Evolutionary conservation across 2,888 invertebrate genomes (phyloP), one percentile per base, ranked within the genome.

Genomic region (Andrena fulva): DNA sequence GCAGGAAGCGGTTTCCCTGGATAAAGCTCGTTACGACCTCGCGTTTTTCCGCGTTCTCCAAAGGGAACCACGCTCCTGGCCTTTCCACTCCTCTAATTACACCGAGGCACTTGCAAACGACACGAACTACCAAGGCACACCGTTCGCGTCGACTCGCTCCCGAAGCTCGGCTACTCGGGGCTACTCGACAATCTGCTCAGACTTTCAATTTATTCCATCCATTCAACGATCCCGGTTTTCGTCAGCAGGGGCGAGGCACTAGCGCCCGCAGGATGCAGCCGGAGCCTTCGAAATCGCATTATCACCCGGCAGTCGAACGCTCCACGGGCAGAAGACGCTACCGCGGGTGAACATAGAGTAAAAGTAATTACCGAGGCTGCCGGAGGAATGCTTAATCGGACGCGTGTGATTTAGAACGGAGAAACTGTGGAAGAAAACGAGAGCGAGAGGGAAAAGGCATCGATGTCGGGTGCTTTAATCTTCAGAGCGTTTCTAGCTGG

Each of bases 401-500:
- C 8, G 5, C 52, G 35, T 2, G 29, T 31, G 33, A 75, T 35
- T 66, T 35, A 27, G 24, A 42, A 52, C 2, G 16, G n/a, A 6
- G 20, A 4, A 12, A 10, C 20, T 24, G 68, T 33, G 5, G 24
- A 31, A 59, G 29, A 10, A 24, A 1, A 5, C 2, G n/a, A 20
- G 33, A 42, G 8, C 4, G 24, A 12, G 27, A n/a, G 33, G 52
- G 2, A 4, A 59, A 50, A 10, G 16, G 5, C n/a, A 29, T 27
- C 35, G 20, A 63, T 10, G 68, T 20, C 75, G n/a, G n/a, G 67
- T 12, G n/a, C 31, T 73, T 68, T 64, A 63, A 69, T 54, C 60
- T 12, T 31, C 31, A 24, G 67, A 63, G 59, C 33, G 69, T 70
- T 27, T 54, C 20, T 16, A 0, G 16, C 2, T 2, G 7, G 16